Evolutionary conservation across 2,113 vertebrate species (phyloP), one percentile per base, ranked within the genome.

Genomic region (Centropus bengalensis): DNA sequence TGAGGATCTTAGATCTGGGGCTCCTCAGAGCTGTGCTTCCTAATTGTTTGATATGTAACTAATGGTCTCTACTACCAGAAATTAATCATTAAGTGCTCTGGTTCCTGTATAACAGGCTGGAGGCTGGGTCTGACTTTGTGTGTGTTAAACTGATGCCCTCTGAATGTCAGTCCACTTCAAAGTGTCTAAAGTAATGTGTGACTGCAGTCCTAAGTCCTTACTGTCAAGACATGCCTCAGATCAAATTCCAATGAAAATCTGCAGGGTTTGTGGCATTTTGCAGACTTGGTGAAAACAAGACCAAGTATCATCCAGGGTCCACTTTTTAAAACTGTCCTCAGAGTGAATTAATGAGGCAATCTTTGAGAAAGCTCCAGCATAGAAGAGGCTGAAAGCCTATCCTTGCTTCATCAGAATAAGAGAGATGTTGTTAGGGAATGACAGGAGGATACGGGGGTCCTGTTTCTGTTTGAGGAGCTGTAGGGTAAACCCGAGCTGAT

Each of bases 21-120:
- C 27, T 94, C 36, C 86, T 92, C 54, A 69, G 71, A 73, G 54
- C 40, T 76, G 0, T 66, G n/a, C 51, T 82, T 85, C 58, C 76
- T 89, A 84, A 91, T 66, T 80, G 67, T 76, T 87, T 93, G 83
- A 45, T 89, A 36, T 44, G 59, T 67, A 89, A 68, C 81, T 89
- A 82, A 75, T 62, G 54, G 89, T 10, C 51, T 68, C 45, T 32
- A 69, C 54, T 42, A 80, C 30, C 51, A 82, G 75, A 87, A 94
- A 77, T 55, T 47, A 89, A 85, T 70, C 32, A 36, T 11, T 64
- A 51, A 89, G 36, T 63, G 82, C 40, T 64, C 54, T 79, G 59
- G 44, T 45, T 94, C 55, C 33, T 87, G 8, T 26, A 22, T 59
- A 62, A 24, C 56, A 51, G 33, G 18, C 81, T 79, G 49, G 59